A percentile compares a stretch with the other conserved stretches of the same genome.
Conservation (phyloP, 2,888 invertebrate genomes). For the Linyphia triangularis region DNA sequence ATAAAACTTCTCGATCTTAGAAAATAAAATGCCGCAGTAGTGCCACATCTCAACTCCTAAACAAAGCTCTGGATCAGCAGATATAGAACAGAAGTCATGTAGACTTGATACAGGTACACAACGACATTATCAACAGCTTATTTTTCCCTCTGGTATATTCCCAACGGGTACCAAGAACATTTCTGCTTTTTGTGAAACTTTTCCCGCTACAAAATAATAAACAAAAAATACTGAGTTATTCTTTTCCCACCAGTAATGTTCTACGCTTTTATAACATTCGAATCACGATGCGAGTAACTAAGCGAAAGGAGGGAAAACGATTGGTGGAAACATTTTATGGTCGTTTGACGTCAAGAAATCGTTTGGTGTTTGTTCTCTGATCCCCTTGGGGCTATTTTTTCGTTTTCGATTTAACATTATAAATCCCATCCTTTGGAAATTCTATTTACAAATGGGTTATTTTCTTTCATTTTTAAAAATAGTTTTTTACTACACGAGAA, state of each 20-base stretch:
- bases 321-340: constrained; percentile 41
- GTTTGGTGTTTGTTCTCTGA: constrained; percentile 22
- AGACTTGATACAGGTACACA: background rate
- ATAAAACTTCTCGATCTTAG: background rate
- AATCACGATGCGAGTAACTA: constrained; percentile 53
- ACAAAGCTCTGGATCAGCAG: background rate
- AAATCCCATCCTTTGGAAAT: constrained; percentile 30
- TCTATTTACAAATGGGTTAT: constrained; percentile 48
- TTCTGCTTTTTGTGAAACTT: background rate
- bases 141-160: no score
- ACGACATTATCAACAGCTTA: background rate
- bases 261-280: constrained; percentile 32
- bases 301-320: background rate
- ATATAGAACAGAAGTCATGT: background rate
- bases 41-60: background rate
- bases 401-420: constrained; percentile 8
- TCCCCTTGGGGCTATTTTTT: constrained; percentile 10
- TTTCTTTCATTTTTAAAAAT: no score
- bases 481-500: no score
- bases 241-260: constrained; percentile 11
- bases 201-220: background rate
- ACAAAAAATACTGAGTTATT: background rate
- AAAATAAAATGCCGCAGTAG: background rate
- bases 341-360: constrained; percentile 21
- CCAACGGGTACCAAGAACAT: background rate